phyloP scores from a whole-genome alignment of 2,113 vertebrate species.

The Macroglossus sobrinus region DNA sequence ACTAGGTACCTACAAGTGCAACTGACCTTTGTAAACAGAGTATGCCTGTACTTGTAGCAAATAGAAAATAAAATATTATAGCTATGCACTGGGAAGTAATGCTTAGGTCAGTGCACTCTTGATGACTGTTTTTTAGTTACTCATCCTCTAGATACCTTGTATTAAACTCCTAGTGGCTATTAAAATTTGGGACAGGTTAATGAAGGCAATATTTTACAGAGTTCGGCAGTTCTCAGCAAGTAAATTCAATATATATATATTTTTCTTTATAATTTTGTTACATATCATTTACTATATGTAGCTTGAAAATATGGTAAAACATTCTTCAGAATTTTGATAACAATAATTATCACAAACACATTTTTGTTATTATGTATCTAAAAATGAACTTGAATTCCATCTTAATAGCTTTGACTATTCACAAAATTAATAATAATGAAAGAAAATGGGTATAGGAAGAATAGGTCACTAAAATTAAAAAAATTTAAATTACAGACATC shows the following conservation, averaged over 20 bases:
- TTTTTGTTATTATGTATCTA: background rate
- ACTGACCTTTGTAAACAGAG: background rate
- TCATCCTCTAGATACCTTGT: background rate
- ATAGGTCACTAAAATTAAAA: slow-evolving; percentile 56
- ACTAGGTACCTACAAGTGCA: background rate
- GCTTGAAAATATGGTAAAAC: slow-evolving; percentile 15
- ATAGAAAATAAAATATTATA: background rate
- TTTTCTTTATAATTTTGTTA: background rate
- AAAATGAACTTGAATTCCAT: background rate
- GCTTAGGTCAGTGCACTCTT: background rate
- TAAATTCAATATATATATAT: background rate
- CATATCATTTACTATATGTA: background rate
- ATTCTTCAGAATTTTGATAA: background rate
- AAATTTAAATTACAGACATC: background rate
- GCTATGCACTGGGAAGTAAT: background rate
- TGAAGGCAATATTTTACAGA: background rate
- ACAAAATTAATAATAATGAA: background rate
- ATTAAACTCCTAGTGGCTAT: background rate
- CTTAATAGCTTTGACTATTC: background rate
- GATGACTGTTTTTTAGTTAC: background rate
- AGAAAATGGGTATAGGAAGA: slow-evolving; percentile 38
- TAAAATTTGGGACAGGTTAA: background rate
- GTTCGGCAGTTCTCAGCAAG: background rate
- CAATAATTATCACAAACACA: background rate
- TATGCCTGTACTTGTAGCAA: background rate